Percentiles rank a stretch among this genome's conserved stretches.
Evolutionary conservation across 2,888 invertebrate species (phyloP).

Genomic region (Apotomis capreana): DNA sequence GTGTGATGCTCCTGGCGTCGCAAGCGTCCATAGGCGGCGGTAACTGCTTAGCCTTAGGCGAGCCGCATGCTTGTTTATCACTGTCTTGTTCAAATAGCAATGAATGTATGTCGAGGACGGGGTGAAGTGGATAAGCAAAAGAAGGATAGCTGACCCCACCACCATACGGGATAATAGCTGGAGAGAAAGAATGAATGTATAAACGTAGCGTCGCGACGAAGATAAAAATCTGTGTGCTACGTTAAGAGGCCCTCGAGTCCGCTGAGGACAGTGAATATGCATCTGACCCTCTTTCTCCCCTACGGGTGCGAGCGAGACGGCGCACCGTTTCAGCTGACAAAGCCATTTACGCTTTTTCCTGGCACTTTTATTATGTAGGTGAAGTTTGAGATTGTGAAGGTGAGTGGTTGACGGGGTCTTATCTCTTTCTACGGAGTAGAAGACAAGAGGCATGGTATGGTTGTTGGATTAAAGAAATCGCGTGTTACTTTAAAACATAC

Average conservation of each 20-base stretch:
- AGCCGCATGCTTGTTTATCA: too few species aligned
- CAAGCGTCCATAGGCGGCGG: too few species aligned
- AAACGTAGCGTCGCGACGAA: not conserved
- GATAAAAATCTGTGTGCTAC: conserved; percentile 18
- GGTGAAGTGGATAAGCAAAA: too few species aligned
- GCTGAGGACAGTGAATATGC: conserved; percentile 35
- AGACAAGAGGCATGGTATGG: not conserved
- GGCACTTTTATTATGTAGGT: conserved; percentile 15
- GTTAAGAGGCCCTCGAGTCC: conserved; percentile 33
- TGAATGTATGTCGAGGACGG: too few species aligned
- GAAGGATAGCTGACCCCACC: too few species aligned
- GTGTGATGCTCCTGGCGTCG: too few species aligned
- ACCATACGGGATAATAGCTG: too few species aligned
- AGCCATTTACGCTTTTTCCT: conserved; percentile 37
- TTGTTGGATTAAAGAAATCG: too few species aligned
- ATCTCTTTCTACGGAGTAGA: not conserved
- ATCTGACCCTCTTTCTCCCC: conserved; percentile 24
- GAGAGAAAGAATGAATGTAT: too few species aligned
- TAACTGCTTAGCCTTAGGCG: too few species aligned
- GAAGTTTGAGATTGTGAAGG: conserved; percentile 9
- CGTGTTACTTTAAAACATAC: too few species aligned
- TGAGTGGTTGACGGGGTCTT: conserved; percentile 1
- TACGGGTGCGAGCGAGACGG: conserved; percentile 20
- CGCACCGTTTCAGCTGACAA: conserved; percentile 34
- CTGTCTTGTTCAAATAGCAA: too few species aligned